phyloP scores from a whole-genome alignment of 1,140 invertebrate genomes.

The Schlechtendalia chinensis region DNA sequence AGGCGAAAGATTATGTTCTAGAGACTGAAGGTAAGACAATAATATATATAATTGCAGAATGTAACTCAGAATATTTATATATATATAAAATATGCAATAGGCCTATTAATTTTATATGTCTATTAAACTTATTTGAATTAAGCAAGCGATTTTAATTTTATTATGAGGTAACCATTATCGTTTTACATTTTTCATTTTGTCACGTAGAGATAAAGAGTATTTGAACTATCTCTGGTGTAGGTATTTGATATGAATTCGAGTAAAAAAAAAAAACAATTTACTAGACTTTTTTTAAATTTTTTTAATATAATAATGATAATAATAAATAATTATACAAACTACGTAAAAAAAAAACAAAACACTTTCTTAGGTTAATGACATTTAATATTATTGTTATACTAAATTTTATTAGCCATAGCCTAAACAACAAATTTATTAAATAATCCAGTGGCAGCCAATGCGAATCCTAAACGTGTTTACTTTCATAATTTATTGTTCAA shows the following conservation, averaged over 20 bases:
- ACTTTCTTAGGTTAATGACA: slow-evolving; percentile 3
- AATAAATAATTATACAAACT: background rate
- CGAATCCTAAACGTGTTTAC: slow-evolving; percentile 33
- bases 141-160: background rate
- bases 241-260: background rate
- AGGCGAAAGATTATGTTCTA: too few relatives aligned
- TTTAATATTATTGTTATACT: slow-evolving; percentile 20
- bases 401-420: background rate
- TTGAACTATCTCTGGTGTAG: background rate
- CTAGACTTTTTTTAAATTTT: background rate
- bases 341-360: background rate
- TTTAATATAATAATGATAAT: background rate
- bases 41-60: too few relatives aligned
- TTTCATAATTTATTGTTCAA: slow-evolving; percentile 2
- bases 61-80: too few relatives aligned
- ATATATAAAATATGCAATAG: too few relatives aligned
- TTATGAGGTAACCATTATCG: background rate
- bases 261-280: slow-evolving; percentile 27
- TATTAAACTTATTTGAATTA: too few relatives aligned
- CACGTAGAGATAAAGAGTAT: slow-evolving; percentile 2
- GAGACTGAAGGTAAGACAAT: too few relatives aligned
- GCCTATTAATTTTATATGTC: too few relatives aligned
- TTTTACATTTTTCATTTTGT: background rate
- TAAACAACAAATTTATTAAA: slow-evolving; percentile 39
- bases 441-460: slow-evolving; percentile 13